These are phyloP conservation scores for Camponotus pennsylvanicus DNA, from an alignment of 1,140 invertebrate species.

Conservation along the genomic window DNA sequence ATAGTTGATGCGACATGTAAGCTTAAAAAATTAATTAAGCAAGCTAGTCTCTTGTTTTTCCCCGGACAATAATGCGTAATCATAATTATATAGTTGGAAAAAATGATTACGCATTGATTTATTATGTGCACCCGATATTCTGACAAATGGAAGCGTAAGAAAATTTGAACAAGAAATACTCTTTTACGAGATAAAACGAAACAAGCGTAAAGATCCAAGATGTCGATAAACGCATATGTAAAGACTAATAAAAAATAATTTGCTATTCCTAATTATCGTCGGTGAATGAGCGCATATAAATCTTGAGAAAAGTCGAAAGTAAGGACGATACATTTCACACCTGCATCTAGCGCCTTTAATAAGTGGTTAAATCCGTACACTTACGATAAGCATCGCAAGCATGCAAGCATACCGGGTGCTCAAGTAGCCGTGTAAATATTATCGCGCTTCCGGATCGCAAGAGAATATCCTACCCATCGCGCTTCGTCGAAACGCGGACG, in stretches of 20 bases:
- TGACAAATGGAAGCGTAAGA: background rate
- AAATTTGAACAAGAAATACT: background rate
- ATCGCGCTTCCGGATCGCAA: slow-evolving; percentile 52
- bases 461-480: background rate
- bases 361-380: slow-evolving; percentile 37
- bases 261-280: background rate
- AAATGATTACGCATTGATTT: background rate
- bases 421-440: slow-evolving; percentile 53
- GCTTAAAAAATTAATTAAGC: background rate
- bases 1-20: too few relatives aligned
- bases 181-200: background rate
- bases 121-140: background rate
- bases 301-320: slow-evolving; percentile 10
- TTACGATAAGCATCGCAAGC: slow-evolving; percentile 36
- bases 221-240: too few relatives aligned
- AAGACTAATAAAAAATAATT: slow-evolving; percentile 9
- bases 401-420: slow-evolving; percentile 33
- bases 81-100: background rate
- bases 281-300: slow-evolving; percentile 12
- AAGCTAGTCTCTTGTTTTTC: background rate
- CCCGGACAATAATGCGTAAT: background rate
- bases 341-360: slow-evolving; percentile 53
- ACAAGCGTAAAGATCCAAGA: background rate
- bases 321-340: slow-evolving; percentile 29
- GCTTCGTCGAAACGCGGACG: slow-evolving; percentile 10